Evolutionary conservation across 2,113 vertebrate genomes (phyloP), one percentile per base, ranked within the genome.

Genomic region (Picathartes gymnocephalus): DNA sequence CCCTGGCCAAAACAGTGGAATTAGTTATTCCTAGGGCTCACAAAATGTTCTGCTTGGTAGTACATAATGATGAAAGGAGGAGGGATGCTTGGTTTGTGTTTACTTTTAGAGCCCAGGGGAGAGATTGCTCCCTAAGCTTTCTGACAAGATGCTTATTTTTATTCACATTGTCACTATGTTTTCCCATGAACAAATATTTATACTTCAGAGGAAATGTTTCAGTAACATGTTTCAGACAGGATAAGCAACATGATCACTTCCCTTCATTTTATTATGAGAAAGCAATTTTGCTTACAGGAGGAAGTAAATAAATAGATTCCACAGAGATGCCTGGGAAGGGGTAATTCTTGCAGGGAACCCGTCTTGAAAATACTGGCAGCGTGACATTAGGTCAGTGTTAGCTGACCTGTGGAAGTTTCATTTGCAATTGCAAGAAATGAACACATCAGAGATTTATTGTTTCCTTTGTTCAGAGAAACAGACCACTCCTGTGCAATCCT

Each of bases 181-280:
- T 95, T 95, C 81, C 78, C 84, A 93, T 82, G 93, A 95, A 94
- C 78, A 96, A 95, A 96, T 93, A 96, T 95, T 95, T 95, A 94
- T 82, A 85, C 74, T 94, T 91, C 62, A 90, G 93, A 94, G 72
- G 84, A 95, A 94, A 82, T 27, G 71, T 90, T 90, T 92, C 93
- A 88, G 87, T 72, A 86, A 81, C 48, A 40, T 73, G 37, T 62
- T 93, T 77, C 79, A 91, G 92, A 60, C 66, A 86, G 92, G 54
- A 87, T 62, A 95, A 95, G 60, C 62, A 93, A 86, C 0, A 1
- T 35, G 7, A 56, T 91, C 84, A 54, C 44, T 95, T 92, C 88
- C 82, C 76, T 76, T 93, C 21, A 65, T 48, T 91, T 94, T 82
- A 85, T 90, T 95, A 82, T 86, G 93, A 93, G 78, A 95, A 94